Evolutionary conservation across 1,140 invertebrate genomes (phyloP).

Genomic region (Calliopsis andreniformis): DNA sequence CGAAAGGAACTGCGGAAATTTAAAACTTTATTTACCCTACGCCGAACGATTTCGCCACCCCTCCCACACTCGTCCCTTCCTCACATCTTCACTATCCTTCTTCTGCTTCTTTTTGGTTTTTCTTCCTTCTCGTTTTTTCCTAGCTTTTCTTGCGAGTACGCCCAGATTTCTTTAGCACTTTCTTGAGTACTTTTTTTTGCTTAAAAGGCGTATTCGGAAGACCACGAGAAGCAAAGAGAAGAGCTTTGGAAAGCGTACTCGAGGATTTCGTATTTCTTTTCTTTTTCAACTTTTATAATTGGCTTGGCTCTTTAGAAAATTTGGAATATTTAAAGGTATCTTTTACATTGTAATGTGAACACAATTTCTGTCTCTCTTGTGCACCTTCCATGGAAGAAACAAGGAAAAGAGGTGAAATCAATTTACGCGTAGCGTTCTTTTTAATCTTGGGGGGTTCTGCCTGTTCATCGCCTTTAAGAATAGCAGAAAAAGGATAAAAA

Average conservation of each 20-base stretch:
- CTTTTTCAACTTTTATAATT: no score
- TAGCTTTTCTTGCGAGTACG: not conserved
- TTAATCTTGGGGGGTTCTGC: constrained; percentile 15
- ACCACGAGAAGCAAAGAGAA: no score
- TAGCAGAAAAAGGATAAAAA: constrained; percentile 52
- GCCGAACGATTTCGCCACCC: constrained; percentile 63
- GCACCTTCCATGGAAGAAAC: constrained; percentile 20
- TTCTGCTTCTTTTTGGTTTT: not conserved
- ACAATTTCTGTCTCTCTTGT: no score
- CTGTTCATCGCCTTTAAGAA: constrained; percentile 20
- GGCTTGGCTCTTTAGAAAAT: no score
- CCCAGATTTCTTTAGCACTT: not conserved
- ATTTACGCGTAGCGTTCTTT: constrained; percentile 50
- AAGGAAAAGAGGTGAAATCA: constrained; percentile 52
- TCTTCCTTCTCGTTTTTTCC: constrained; percentile 57
- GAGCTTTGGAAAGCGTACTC: no score
- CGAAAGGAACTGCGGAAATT: constrained; percentile 76
- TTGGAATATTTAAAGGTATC: no score
- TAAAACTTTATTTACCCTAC: constrained; percentile 80
- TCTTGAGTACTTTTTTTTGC: not conserved
- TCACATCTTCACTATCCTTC: not conserved
- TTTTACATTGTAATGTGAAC: no score
- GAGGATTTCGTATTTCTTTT: no score
- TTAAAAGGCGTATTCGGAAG: no score
- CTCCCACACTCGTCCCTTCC: not conserved